Evolutionary conservation across 64 coral and sea anemone species (phyloP).

Genomic region (Catalaphyllia jardinei): DNA sequence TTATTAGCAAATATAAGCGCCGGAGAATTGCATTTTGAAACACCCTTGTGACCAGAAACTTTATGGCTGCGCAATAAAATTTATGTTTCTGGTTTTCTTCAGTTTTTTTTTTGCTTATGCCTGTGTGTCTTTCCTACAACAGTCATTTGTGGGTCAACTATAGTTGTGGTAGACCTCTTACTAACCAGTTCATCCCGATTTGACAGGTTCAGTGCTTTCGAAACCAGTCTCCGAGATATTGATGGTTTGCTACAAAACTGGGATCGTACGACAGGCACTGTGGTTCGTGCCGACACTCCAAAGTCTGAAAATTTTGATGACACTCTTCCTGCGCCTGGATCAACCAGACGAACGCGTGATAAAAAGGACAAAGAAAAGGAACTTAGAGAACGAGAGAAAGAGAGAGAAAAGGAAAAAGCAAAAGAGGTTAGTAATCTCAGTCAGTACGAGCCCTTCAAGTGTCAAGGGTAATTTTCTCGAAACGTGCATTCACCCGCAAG

Average conservation of each 20-base stretch:
- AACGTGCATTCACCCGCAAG: no score
- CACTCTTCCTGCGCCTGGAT: conserved; percentile 63
- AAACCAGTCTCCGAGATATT: conserved; percentile 86
- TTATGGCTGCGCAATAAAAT: no score
- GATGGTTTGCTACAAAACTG: conserved; percentile 87
- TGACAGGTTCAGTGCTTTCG: conserved; percentile 76
- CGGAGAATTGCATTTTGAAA: no score
- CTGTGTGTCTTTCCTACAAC: no score
- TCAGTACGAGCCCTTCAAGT: no score
- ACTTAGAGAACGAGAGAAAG: conserved; percentile 69
- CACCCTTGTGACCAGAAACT: no score
- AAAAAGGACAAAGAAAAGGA: conserved; percentile 87
- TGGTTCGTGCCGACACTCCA: conserved; percentile 80
- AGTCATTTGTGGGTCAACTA: no score
- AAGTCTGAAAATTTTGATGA: conserved; percentile 85
- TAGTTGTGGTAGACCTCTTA: no score
- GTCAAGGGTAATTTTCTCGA: no score
- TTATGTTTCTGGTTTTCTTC: no score
- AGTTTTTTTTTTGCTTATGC: no score
- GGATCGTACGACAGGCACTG: conserved; percentile 82
- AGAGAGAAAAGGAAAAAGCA: conserved; percentile 70
- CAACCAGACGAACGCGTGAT: conserved; percentile 69
- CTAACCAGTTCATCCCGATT: not conserved
- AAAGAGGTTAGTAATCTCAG: conserved; percentile 15
- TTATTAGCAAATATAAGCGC: no score